Conservation (phyloP, 2,797 vertebrate species). For the Cygnus olor region DNA sequence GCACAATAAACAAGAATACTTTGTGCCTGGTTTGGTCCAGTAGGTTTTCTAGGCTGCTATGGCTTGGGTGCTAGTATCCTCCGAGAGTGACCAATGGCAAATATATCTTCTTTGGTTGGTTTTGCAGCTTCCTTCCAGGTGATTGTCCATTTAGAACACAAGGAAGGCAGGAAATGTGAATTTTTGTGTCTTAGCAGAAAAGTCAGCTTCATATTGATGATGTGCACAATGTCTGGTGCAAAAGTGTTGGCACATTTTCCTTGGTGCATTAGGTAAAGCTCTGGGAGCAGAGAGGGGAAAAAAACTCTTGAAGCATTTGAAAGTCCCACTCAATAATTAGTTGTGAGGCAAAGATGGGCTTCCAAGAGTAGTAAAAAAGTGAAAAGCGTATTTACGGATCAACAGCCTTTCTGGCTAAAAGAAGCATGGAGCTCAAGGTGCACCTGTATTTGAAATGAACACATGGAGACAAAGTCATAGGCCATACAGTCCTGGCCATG, state of each 20-base stretch:
- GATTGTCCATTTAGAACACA: background rate
- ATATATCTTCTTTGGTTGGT: background rate
- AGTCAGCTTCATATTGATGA: background rate
- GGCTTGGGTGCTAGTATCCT: background rate
- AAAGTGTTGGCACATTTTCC: background rate
- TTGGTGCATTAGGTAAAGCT: background rate
- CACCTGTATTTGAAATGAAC: constrained; percentile 8
- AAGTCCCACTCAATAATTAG: constrained; percentile 34
- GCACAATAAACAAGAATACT: background rate
- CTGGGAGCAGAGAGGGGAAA: background rate
- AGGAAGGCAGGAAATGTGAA: background rate
- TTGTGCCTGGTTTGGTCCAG: background rate
- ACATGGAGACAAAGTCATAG: background rate
- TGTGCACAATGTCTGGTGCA: fast-evolving
- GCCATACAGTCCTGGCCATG: background rate
- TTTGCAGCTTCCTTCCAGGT: background rate
- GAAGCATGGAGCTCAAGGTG: background rate
- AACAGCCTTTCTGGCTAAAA: constrained; percentile 53
- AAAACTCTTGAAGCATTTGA: constrained; percentile 8
- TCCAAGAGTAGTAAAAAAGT: constrained; percentile 35
- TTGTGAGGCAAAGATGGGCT: constrained; percentile 28
- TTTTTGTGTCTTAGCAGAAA: background rate
- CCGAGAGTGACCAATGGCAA: background rate
- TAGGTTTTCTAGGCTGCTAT: background rate
- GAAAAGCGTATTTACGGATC: constrained; percentile 10